A percentile compares a stretch with the other conserved stretches of the same genome.
Conservation (phyloP, 1,140 invertebrate genomes). For the Ips typographus region DNA sequence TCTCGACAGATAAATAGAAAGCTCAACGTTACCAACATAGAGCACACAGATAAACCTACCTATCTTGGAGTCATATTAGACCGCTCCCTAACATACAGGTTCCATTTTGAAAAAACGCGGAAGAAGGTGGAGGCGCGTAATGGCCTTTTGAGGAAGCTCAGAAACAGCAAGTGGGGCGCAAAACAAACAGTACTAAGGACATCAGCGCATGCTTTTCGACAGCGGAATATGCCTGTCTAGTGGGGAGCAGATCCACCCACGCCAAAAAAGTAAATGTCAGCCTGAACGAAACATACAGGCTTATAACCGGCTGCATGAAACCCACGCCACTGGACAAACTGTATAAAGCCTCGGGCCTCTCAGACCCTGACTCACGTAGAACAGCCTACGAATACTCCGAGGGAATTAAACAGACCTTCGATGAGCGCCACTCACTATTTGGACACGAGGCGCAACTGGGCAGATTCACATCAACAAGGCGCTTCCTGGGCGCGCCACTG, state of each 20-base stretch:
- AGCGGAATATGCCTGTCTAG: background rate
- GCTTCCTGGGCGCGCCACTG: background rate
- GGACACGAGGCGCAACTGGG: background rate
- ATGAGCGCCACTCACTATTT: slow-evolving; percentile 6
- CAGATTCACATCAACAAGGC: background rate
- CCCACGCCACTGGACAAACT: slow-evolving; percentile 7
- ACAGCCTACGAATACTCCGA: background rate
- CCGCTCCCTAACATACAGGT: too few relatives aligned
- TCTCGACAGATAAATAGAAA: too few relatives aligned
- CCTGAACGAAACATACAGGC: background rate
- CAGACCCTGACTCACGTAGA: slow-evolving; percentile 7
- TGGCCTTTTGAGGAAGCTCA: too few relatives aligned
- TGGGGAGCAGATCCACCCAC: background rate
- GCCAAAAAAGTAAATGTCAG: slow-evolving; percentile 4
- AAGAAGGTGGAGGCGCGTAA: too few relatives aligned
- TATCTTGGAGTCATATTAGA: too few relatives aligned
- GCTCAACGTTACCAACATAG: too few relatives aligned
- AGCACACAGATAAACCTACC: too few relatives aligned
- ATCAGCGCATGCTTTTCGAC: background rate
- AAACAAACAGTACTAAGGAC: too few relatives aligned
- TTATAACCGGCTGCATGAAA: background rate
- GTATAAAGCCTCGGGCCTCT: slow-evolving; percentile 2
- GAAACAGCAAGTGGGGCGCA: too few relatives aligned
- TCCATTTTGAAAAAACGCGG: too few relatives aligned
- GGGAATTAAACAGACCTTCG: slow-evolving; percentile 4